Evolutionary conservation across 1,140 invertebrate genomes (phyloP).

Genomic region (Zaprionus inermis): DNA sequence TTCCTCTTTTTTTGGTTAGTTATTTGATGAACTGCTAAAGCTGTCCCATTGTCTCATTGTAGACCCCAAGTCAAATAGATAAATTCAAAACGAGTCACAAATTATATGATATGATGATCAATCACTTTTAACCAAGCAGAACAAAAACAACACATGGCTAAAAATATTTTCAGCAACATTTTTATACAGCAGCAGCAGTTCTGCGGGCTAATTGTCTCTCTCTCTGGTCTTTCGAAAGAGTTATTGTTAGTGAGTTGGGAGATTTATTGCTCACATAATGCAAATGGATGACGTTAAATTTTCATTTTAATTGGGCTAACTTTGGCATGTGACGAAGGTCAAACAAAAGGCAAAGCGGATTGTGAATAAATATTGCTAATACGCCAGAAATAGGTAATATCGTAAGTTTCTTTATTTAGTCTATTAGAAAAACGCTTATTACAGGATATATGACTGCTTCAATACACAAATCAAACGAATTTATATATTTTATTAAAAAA

Average conservation of each 20-base stretch:
- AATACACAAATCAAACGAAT: too few relatives aligned
- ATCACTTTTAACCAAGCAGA: conserved; percentile 42
- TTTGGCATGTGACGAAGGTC: conserved; percentile 15
- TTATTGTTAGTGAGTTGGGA: conserved; percentile 18
- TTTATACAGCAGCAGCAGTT: conserved; percentile 3
- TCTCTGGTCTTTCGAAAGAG: background rate
- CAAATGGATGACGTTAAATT: conserved; percentile 19
- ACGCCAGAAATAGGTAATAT: background rate
- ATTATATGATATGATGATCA: conserved; percentile 66
- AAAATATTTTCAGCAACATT: conserved; percentile 4
- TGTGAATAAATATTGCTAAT: background rate
- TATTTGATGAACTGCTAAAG: conserved; percentile 42
- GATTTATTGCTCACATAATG: conserved; percentile 33
- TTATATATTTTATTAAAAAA: too few relatives aligned
- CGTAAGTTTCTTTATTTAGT: too few relatives aligned
- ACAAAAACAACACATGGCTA: background rate
- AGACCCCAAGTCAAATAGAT: conserved; percentile 60
- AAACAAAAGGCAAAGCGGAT: background rate
- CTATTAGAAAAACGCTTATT: background rate
- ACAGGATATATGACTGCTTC: too few relatives aligned
- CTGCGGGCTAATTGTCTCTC: conserved; percentile 1
- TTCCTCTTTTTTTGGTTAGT: conserved; percentile 1
- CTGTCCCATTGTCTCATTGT: conserved; percentile 50
- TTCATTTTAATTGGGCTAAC: conserved; percentile 18
- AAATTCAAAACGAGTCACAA: conserved; percentile 61